phyloP scores from a whole-genome alignment of 2,797 vertebrate genomes.

The Neomorphus geoffroyi region DNA sequence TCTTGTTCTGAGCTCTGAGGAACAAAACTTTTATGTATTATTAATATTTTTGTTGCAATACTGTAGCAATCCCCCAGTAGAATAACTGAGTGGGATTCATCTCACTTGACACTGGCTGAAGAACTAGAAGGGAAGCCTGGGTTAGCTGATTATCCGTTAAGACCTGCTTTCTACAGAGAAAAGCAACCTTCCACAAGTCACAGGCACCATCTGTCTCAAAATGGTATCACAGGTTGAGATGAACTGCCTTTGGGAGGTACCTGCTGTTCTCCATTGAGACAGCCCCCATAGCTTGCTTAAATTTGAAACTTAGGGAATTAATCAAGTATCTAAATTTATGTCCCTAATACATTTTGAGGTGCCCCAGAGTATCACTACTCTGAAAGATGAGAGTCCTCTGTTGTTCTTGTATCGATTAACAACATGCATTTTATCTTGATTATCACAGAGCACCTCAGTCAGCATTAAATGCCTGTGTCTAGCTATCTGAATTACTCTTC shows the following conservation, averaged over 20 bases:
- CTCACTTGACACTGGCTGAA: neutral
- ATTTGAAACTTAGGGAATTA: neutral
- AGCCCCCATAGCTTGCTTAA: neutral
- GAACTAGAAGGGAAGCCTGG: neutral
- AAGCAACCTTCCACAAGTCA: neutral
- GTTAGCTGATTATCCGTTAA: neutral
- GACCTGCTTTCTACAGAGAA: neutral
- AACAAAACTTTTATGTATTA: neutral
- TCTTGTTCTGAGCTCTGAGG: neutral
- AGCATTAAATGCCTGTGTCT: neutral
- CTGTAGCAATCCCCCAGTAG: fast-evolving
- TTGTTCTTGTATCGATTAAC: neutral
- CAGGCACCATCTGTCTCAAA: neutral
- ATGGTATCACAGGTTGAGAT: neutral
- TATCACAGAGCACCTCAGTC: neutral
- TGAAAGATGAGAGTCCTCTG: neutral
- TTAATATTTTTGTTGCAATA: neutral
- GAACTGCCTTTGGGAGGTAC: neutral
- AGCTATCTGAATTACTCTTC: neutral
- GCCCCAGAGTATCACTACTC: neutral
- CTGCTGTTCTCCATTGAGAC: neutral
- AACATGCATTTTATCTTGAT: neutral
- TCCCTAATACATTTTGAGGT: neutral
- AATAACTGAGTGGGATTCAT: neutral
- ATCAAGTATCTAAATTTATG: neutral